Evolutionary conservation across 2,888 invertebrate genomes (phyloP).

Genomic region (Torymus tubicola): DNA sequence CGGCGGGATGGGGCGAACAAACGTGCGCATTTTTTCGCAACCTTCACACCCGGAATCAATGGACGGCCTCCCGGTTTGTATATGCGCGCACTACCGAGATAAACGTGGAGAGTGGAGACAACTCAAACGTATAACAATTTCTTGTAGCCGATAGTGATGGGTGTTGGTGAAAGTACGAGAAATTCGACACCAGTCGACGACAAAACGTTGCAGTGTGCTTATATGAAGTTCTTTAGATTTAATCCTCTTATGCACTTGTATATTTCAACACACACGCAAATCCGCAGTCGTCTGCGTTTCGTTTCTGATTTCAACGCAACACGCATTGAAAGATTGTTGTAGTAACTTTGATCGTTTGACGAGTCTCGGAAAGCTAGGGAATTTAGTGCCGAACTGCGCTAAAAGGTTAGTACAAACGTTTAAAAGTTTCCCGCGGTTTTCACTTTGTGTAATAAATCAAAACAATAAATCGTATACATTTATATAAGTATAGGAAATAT

Average conservation of each 20-base stretch:
- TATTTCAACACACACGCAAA: constrained; percentile 18
- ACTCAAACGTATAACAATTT: no score
- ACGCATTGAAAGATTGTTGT: neutral
- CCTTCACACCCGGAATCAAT: constrained; percentile 13
- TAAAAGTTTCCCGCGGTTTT: neutral
- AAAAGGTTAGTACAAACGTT: no score
- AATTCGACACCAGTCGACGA: no score
- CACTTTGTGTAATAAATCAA: no score
- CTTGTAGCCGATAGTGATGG: no score
- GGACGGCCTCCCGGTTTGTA: constrained; percentile 17
- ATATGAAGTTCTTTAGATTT: neutral
- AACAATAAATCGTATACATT: no score
- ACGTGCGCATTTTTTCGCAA: constrained; percentile 22
- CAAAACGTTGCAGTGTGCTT: no score
- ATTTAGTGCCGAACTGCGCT: neutral
- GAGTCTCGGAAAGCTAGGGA: neutral
- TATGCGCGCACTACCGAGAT: neutral
- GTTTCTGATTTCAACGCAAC: constrained; percentile 16
- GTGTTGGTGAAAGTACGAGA: no score
- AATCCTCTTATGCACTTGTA: constrained; percentile 38
- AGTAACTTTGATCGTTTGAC: constrained; percentile 10
- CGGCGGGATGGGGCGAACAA: constrained; percentile 11
- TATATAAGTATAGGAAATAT: no score
- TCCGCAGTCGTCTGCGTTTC: constrained; percentile 3
- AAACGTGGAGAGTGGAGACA: no score